Evolutionary conservation across 2,797 vertebrate genomes (phyloP), one percentile per base, ranked within the genome.

Genomic region (Smutsia gigantea): DNA sequence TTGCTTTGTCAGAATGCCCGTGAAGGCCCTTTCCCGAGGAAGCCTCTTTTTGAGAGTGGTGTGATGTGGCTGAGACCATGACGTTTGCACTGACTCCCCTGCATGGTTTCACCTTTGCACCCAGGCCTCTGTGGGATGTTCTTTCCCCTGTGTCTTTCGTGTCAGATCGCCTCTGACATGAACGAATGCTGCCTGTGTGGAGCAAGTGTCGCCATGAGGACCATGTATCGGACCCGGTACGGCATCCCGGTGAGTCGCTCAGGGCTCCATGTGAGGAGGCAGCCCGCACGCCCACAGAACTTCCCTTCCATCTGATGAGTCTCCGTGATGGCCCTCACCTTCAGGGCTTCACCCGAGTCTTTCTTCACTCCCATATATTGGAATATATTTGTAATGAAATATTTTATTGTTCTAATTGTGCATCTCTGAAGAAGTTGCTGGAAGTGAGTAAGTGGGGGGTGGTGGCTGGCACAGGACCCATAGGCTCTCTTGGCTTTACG

Each of bases 131-230:
- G 79, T 5, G 98, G 98, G 1, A 4, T 82, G 0, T 98, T 86
- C 8, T 99, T 98, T 85, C 96, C 96, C 74, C 0, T 53, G 0
- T 99, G 98, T 89, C 90, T 99, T 6, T 98, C 98, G n/a, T 98
- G 98, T 75, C 39, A 97, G 95, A 98, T 99, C 3, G 98, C 99
- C 92, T 95, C 83, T 0, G 95, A 98, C 93, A 99, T 99, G 99
- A 17, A 90, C 0, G 99, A 99, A 97, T 99, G 97, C 97, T 99
- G 98, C 96, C 39, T 98, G 57, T 99, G 98, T 17, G 99, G 99
- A 1, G 0, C 93, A 2, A 69, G 27, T 15, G 93, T 98, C 82
- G 0, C 98, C 55, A 98, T 99, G 27, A 98, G 99, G 90, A 98
- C 97, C n/a, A 97, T 99, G 77, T 99, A 99, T 97, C 97, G 98